Evolutionary conservation across 2,888 invertebrate species (phyloP), one percentile per base, ranked within the genome.

Genomic region (Lordiphosa andalusiaca): DNA sequence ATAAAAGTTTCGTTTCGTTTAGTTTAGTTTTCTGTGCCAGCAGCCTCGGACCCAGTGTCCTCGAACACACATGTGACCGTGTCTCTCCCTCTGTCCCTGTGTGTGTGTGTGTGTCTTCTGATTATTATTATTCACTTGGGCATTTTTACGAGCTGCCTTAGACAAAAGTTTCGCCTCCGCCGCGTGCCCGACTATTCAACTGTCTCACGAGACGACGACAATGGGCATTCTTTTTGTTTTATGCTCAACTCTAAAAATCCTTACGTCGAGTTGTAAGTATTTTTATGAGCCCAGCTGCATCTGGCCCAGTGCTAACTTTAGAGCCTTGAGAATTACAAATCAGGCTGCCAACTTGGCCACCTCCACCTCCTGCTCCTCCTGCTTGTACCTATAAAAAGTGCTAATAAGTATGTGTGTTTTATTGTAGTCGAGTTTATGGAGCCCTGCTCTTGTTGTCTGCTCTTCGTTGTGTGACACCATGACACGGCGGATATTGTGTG

Each of bases 101-200:
- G 4, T 19, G 2, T 2, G 2, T 67, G 38, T 37, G 42, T 37
- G 9, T 37, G 12, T 9, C 52, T 73, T 65, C 83, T 85, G 85
- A 85, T 85, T 75, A 84, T 85, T 86, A 84, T 86, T 86, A 86
- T 78, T 85, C 86, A 85, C 84, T 86, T 86, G 86, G 84, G 86
- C 85, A 85, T 84, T 84, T 85, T 86, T 84, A 84, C 85, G 81
- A 84, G 81, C 75, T 78, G 71, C 71, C 75, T 81, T 76, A 70
- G 73, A 76, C 73, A 69, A 81, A 65, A 77, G 84, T 76, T 80
- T 81, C 73, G 71, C 49, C 67, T 58, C 62, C 9, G 67, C 69
- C 59, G 64, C 66, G 50, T 76, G 67, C 62, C 64, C 42, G 64
- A 71, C 73, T 67, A 77, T 65, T 71, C 66, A 57, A 58, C 64